Conservation (phyloP, 1,140 invertebrate genomes). For the Metopolophium dirhodum region DNA sequence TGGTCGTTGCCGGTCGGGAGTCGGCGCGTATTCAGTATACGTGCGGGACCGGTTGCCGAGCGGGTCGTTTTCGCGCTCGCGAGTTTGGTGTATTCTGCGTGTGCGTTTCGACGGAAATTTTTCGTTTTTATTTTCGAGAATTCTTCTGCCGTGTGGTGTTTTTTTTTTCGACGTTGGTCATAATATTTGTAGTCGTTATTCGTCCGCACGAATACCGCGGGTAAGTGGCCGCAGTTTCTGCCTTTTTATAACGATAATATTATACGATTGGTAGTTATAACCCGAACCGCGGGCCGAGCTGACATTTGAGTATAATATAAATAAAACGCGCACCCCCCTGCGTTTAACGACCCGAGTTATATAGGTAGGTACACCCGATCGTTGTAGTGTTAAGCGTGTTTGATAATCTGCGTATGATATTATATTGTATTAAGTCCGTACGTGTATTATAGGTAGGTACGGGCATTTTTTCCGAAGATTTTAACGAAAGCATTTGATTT, state of each 20-base stretch:
- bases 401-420: not conserved
- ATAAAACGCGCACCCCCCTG: not conserved
- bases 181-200: too few relatives aligned
- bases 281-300: not conserved
- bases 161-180: not conserved
- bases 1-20: not conserved
- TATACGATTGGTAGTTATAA: not conserved
- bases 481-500: not conserved
- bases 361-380: not conserved
- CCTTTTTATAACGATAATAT: too few relatives aligned
- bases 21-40: not conserved
- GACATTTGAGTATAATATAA: not conserved
- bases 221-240: not conserved
- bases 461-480: not conserved
- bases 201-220: not conserved
- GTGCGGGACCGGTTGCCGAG: slow-evolving; percentile 21
- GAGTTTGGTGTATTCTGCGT: not conserved
- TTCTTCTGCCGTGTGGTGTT: not conserved
- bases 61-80: too few relatives aligned
- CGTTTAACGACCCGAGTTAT: not conserved
- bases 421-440: too few relatives aligned
- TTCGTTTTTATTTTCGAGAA: not conserved
- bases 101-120: not conserved
- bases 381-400: not conserved
- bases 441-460: not conserved